phyloP scores from a whole-genome alignment of 1,140 invertebrate genomes.

The Stenopsyche tienmushanensis region DNA sequence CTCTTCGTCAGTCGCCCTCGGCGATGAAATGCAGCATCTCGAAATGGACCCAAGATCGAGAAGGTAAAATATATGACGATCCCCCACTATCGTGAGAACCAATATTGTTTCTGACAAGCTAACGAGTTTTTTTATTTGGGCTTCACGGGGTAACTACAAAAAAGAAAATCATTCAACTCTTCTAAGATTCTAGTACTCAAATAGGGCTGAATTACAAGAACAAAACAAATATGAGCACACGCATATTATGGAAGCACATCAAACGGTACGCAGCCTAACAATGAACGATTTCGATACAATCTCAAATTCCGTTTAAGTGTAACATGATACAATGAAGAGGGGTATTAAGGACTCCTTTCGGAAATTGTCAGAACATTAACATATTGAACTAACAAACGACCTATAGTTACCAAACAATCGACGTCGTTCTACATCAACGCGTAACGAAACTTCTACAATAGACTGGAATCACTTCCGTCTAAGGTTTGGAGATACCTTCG shows the following conservation, averaged over 20 bases:
- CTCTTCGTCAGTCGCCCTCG: slow-evolving; percentile 4
- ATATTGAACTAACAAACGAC: slow-evolving; percentile 28
- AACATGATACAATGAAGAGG: neutral
- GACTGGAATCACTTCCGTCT: slow-evolving; percentile 9
- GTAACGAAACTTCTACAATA: slow-evolving; percentile 28
- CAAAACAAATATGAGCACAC: too few species aligned
- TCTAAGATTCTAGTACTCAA: too few species aligned
- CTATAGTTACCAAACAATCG: slow-evolving; percentile 30
- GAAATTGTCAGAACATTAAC: slow-evolving; percentile 19
- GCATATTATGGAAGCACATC: too few species aligned
- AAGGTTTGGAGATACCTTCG: slow-evolving; percentile 10
- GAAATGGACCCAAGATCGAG: neutral
- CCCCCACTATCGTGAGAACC: slow-evolving; percentile 18
- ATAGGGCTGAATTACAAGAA: too few species aligned
- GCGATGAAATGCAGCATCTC: slow-evolving; percentile 9
- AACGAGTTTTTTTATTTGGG: neutral
- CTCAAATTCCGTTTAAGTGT: too few species aligned
- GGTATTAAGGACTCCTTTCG: neutral
- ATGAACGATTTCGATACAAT: too few species aligned
- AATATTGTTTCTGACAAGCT: slow-evolving; percentile 24
- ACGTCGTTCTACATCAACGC: slow-evolving; percentile 27
- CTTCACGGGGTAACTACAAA: neutral
- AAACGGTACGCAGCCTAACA: too few species aligned
- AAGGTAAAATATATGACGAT: neutral
- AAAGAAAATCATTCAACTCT: too few species aligned